A percentile compares a stretch with the other conserved stretches of the same genome.
Evolutionary conservation across 1,140 invertebrate genomes (phyloP).

Genomic region (Megathymus violae): DNA sequence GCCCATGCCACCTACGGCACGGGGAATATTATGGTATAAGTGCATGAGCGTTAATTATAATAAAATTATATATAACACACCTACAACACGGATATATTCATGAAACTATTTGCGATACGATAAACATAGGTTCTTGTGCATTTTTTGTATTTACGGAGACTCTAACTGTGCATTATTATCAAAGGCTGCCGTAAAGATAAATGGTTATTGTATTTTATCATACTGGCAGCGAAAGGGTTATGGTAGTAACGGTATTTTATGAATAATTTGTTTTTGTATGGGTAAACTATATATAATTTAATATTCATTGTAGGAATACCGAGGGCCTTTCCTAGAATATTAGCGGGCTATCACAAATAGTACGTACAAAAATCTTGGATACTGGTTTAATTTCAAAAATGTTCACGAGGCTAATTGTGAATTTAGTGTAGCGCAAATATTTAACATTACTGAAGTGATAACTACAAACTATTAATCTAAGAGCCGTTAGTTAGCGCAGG

Average conservation of each 20-base stretch:
- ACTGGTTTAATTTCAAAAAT: no score
- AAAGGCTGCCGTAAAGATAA: neutral
- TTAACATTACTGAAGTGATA: no score
- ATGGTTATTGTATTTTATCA: neutral
- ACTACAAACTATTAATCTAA: no score
- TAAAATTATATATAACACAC: no score
- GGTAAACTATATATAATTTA: no score
- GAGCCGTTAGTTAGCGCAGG: no score
- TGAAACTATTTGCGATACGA: neutral
- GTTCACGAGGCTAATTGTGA: no score
- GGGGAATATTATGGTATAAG: neutral
- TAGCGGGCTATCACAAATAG: neutral
- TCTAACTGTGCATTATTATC: neutral
- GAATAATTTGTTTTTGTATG: neutral
- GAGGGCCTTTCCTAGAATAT: neutral
- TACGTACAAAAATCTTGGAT: no score
- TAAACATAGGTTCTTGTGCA: neutral
- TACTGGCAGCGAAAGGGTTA: neutral
- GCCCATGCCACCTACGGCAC: no score
- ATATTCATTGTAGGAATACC: neutral
- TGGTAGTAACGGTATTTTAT: neutral
- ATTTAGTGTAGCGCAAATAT: no score
- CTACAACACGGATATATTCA: neutral
- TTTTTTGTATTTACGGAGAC: neutral
- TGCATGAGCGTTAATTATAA: no score